Base-by-base conservation (phyloP, 2,113 vertebrate genomes). In the Colaptes auratus region DNA sequence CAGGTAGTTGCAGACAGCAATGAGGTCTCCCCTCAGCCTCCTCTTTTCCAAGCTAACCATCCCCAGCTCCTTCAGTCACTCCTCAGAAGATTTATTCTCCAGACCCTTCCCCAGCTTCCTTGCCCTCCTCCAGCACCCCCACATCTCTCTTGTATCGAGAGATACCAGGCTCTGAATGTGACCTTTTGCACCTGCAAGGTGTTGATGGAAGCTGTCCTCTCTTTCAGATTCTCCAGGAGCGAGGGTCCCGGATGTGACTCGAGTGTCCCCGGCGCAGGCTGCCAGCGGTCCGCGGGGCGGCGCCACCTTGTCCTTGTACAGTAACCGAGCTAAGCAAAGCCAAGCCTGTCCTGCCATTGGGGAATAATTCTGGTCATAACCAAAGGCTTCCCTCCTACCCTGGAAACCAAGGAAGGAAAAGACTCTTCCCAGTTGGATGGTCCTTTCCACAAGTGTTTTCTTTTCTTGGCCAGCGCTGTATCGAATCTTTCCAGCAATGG, bases 221-320 rank as follows among this genome's bases (percentile, higher is more conserved):
- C 82, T 96, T 91, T 15, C 96, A 99, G 99, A 99, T 99, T 96
- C 99, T 99, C 93, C 99, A 99, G 79, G 99, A 99, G 94, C 98
- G 99, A 98, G 99, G 99, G 59, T 99, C 99, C 13, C 98, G 99
- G 97, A 99, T 99, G 99, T 99, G 96, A 98, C 23, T 72, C 42
- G 33, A 77, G 60, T 15, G 59, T 88, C 71, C 78, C 21, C 86
- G 88, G 11, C 86, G 66, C 52, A 71, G 89, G 48, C 70, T 82
- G 90, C 84, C 48, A 7, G 88, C 79, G 83, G 66, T 88, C 77
- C 53, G 74, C 91, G 92, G 83, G 90, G 2, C 92, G 83, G 91
- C 65, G 61, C 39, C 75, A 2, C 71, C 96, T 79, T 19, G 92
- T 95, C 94, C 96, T 94, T 95, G 94, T 97, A 95, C 92, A 97